Evolutionary conservation across 1,140 invertebrate species (phyloP).

Genomic region (Drosophila lini): DNA sequence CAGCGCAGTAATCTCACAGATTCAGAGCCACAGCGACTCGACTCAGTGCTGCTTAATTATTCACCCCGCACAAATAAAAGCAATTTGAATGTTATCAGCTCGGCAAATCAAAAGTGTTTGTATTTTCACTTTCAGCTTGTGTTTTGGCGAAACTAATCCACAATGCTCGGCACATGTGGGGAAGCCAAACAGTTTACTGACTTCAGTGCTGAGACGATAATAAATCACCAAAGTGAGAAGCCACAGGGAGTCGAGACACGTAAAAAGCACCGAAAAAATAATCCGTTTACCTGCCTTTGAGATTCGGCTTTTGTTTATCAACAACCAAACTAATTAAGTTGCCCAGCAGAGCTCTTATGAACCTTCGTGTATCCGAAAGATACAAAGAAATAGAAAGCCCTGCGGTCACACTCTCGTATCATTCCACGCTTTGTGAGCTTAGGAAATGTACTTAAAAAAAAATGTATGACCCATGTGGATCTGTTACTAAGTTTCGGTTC

Average conservation of each 20-base stretch:
- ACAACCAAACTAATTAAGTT: slow-evolving; percentile 75
- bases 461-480: background rate
- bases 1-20: slow-evolving; percentile 1
- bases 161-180: slow-evolving; percentile 57
- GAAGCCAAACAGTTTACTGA: slow-evolving; percentile 42
- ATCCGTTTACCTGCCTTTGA: slow-evolving; percentile 70
- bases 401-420: slow-evolving; percentile 24
- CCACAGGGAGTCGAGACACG: slow-evolving; percentile 38
- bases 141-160: slow-evolving; percentile 44
- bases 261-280: slow-evolving; percentile 35
- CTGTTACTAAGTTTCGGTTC: background rate
- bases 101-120: slow-evolving; percentile 27
- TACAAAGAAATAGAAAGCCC: slow-evolving; percentile 72
- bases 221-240: slow-evolving; percentile 65
- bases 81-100: slow-evolving; percentile 44
- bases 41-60: slow-evolving; percentile 42
- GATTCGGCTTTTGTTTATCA: slow-evolving; percentile 33
- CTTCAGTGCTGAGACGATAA: slow-evolving; percentile 21
- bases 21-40: background rate
- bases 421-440: slow-evolving; percentile 18
- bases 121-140: slow-evolving; percentile 65
- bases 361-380: background rate
- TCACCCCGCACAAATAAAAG: slow-evolving; percentile 43
- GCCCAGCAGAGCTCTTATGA: slow-evolving; percentile 28
- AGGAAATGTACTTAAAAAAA: background rate